Evolutionary conservation across 2,113 vertebrate species (phyloP).

Genomic region (Miniopterus natalensis): DNA sequence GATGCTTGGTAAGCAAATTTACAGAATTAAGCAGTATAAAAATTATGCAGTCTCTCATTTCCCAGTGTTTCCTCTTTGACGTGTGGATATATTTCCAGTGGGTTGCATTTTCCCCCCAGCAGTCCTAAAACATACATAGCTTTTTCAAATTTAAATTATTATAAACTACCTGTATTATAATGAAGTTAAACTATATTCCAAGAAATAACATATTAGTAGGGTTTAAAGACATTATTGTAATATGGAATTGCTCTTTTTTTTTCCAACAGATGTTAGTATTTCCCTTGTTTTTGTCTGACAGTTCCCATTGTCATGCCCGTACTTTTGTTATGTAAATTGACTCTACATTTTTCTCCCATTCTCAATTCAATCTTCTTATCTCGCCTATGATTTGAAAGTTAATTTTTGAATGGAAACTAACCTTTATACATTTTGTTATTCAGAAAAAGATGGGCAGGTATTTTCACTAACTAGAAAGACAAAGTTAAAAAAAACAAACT

Average conservation of each 20-base stretch:
- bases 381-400: constrained; percentile 81
- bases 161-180: constrained; percentile 60
- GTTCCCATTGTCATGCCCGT: constrained; percentile 63
- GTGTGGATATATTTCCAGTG: constrained; percentile 45
- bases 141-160: constrained; percentile 32
- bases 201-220: constrained; percentile 41
- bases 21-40: not conserved
- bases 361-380: constrained; percentile 76
- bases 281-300: constrained; percentile 71
- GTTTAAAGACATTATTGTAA: constrained; percentile 77
- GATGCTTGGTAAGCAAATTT: not conserved
- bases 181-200: constrained; percentile 82
- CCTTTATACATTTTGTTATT: constrained; percentile 69
- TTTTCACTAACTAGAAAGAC: constrained; percentile 8
- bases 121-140: constrained; percentile 55
- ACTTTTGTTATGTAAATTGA: constrained; percentile 82
- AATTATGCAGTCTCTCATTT: not conserved
- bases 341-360: constrained; percentile 74
- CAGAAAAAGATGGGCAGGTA: not conserved
- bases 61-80: not conserved
- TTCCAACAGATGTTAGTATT: constrained; percentile 74
- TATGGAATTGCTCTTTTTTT: constrained; percentile 73
- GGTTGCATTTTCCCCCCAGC: not conserved
- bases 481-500: not conserved
- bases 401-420: constrained; percentile 81